These are phyloP conservation scores for Oligia fasciuncula DNA, from an alignment of 2,888 invertebrate species.

Conservation along the genomic window DNA sequence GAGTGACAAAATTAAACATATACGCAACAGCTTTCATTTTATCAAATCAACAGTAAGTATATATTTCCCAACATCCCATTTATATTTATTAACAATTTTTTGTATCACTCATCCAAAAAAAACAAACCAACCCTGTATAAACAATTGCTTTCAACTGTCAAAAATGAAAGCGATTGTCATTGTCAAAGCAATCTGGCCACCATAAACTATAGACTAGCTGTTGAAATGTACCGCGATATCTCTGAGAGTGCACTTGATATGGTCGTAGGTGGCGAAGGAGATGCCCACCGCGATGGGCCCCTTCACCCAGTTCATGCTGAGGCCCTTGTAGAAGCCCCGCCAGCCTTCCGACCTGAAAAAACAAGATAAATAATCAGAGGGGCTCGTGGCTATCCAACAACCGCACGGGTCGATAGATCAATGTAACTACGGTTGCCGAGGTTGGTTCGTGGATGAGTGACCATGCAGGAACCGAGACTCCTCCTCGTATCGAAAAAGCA, in stretches of 20 bases:
- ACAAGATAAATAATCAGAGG: neutral
- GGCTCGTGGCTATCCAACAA: neutral
- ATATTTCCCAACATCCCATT: neutral
- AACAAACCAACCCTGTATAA: constrained; percentile 3
- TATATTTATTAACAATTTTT: neutral
- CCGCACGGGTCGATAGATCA: too few relatives aligned
- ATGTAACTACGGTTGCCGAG: neutral
- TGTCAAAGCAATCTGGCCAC: neutral
- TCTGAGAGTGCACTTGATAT: constrained; percentile 91
- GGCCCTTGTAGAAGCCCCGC: constrained; percentile 98
- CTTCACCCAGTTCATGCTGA: constrained; percentile 99
- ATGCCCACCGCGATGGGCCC: constrained; percentile 98
- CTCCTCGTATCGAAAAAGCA: neutral
- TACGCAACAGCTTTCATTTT: neutral
- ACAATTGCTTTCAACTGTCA: constrained; percentile 2
- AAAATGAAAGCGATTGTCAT: neutral
- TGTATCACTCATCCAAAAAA: neutral
- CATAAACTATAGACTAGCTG: constrained; percentile 57
- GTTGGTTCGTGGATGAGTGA: neutral
- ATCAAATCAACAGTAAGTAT: too few relatives aligned
- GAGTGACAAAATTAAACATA: neutral
- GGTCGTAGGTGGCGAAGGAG: constrained; percentile 98
- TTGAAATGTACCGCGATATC: constrained; percentile 72
- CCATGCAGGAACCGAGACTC: neutral
- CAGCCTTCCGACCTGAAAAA: constrained; percentile 95